phyloP scores from a whole-genome alignment of 2,113 vertebrate species.

The Ophiodon elongatus region DNA sequence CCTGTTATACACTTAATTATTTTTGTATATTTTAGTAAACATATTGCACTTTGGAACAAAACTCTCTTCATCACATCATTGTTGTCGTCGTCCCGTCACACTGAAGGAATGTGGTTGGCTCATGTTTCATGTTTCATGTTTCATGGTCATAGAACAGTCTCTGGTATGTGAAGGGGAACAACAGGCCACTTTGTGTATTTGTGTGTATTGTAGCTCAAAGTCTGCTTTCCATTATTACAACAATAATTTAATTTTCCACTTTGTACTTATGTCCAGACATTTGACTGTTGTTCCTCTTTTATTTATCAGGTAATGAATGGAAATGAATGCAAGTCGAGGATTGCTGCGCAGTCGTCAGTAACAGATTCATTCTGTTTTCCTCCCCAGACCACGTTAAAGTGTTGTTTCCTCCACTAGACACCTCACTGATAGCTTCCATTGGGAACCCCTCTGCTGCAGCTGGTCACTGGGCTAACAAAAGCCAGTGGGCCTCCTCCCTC shows the following conservation, averaged over 20 bases:
- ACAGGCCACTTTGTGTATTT: neutral
- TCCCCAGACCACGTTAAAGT: slow-evolving; percentile 3
- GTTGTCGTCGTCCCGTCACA: neutral
- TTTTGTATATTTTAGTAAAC: neutral
- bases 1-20: neutral
- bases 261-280: neutral
- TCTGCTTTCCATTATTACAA: neutral
- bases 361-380: slow-evolving; percentile 14
- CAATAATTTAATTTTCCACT: neutral
- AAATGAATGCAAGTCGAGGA: neutral
- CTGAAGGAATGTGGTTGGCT: neutral
- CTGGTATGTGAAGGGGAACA: slow-evolving; percentile 49
- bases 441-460: neutral
- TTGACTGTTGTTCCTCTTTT: slow-evolving; percentile 57
- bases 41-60: slow-evolving; percentile 47
- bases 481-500: neutral
- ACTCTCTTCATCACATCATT: slow-evolving; percentile 14
- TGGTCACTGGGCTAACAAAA: too few relatives aligned
- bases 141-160: neutral
- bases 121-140: neutral
- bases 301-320: slow-evolving; percentile 25
- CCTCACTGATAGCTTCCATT: neutral
- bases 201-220: too few relatives aligned
- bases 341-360: slow-evolving; percentile 5
- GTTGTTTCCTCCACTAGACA: neutral